phyloP scores from a whole-genome alignment of 1,140 invertebrate genomes.

The Ips typographus region DNA sequence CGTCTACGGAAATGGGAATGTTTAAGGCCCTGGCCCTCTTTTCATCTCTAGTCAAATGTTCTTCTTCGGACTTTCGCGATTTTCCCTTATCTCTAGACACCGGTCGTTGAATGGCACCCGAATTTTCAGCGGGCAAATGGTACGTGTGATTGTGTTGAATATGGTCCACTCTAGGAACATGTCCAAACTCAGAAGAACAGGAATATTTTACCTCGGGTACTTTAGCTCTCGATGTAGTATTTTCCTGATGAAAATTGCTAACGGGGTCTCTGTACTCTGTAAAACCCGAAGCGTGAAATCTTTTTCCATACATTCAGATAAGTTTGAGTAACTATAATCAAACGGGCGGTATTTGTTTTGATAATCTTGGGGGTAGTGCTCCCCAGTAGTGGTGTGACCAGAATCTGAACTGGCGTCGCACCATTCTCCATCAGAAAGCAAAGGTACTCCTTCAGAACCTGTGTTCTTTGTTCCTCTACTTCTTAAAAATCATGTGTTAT shows the following conservation, averaged over 20 bases:
- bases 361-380: conserved; percentile 61
- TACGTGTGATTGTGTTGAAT: conserved; percentile 86
- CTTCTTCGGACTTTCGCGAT: conserved; percentile 57
- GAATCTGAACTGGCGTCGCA: conserved; percentile 84
- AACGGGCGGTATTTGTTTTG: conserved; percentile 74
- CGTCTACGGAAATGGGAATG: conserved; percentile 79
- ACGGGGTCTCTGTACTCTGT: conserved; percentile 62
- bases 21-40: conserved; percentile 78
- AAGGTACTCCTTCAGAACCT: conserved; percentile 86
- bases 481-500: too few relatives aligned
- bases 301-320: conserved; percentile 75
- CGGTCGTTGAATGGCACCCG: conserved; percentile 70
- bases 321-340: conserved; percentile 66
- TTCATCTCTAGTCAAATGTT: conserved; percentile 79
- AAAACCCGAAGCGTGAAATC: conserved; percentile 69
- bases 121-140: conserved; percentile 71
- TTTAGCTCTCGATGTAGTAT: too few relatives aligned
- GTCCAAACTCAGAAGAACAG: conserved; percentile 60
- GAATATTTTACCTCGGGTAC: too few relatives aligned
- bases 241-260: too few relatives aligned
- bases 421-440: conserved; percentile 85
- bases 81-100: conserved; percentile 69
- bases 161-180: conserved; percentile 60
- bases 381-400: conserved; percentile 64
- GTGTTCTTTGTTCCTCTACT: conserved; percentile 52